These are phyloP conservation scores for Polypedilum pembai DNA, from an alignment of 1,140 invertebrate genomes.

Conservation along the genomic window DNA sequence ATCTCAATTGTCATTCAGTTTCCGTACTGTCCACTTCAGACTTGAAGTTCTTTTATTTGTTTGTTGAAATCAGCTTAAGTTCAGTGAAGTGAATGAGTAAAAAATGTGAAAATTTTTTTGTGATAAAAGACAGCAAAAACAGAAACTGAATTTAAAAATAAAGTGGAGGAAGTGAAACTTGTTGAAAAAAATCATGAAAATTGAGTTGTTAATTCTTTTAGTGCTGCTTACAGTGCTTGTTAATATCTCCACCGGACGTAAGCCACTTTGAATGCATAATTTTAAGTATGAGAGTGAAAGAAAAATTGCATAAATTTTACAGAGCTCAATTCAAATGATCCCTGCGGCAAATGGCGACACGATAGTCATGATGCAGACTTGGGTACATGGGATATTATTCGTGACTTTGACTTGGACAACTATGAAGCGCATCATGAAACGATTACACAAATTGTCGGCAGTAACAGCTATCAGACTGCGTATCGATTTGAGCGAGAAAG, in stretches of 20 bases:
- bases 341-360: slow-evolving; percentile 56
- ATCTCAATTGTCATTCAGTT: slow-evolving; percentile 12
- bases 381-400: slow-evolving; percentile 70
- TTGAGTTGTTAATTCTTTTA: slow-evolving; percentile 13
- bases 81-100: background rate
- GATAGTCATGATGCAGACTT: slow-evolving; percentile 60
- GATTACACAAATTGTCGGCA: slow-evolving; percentile 61
- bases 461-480: slow-evolving; percentile 65
- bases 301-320: background rate
- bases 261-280: background rate
- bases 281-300: too few relatives aligned
- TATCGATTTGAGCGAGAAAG: slow-evolving; percentile 63
- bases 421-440: slow-evolving; percentile 49
- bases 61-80: background rate
- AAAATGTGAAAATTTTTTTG: background rate
- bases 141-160: background rate
- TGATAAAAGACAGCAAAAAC: background rate
- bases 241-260: slow-evolving; percentile 3
- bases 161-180: background rate
- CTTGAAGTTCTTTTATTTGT: background rate
- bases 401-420: slow-evolving; percentile 63
- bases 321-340: slow-evolving; percentile 36
- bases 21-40: background rate
- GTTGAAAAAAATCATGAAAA: slow-evolving; percentile 1
- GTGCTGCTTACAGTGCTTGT: background rate